Conservation (phyloP, 2,113 vertebrate species). For the Myanophis thanlyinensis region DNA sequence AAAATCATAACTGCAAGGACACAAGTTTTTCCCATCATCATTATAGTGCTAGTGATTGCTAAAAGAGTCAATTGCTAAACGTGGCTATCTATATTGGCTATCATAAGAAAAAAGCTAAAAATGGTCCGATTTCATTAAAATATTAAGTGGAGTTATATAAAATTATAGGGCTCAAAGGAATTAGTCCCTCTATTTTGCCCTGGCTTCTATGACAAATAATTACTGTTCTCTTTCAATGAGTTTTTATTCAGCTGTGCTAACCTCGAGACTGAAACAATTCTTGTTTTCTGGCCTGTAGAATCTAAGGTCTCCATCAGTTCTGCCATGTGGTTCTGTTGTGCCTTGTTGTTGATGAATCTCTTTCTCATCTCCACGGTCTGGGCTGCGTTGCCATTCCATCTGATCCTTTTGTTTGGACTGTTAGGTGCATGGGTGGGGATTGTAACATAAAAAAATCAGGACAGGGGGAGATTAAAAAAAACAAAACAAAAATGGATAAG, state of each 20-base stretch:
- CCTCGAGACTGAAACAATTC: constrained; percentile 91
- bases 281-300: constrained; percentile 82
- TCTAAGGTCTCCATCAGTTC: constrained; percentile 85
- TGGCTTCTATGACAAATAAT: constrained; percentile 27
- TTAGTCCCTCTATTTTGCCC: constrained; percentile 23
- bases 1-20: neutral
- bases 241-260: constrained; percentile 73
- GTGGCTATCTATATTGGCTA: neutral
- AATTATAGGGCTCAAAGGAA: neutral
- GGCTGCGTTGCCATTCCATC: constrained; percentile 89
- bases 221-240: constrained; percentile 41
- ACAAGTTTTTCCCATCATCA: neutral
- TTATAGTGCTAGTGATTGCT: neutral
- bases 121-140: neutral
- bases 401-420: constrained; percentile 98
- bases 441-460: constrained; percentile 75
- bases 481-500: constrained; percentile 69
- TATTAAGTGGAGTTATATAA: neutral
- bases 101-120: neutral
- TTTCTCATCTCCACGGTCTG: constrained; percentile 83
- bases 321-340: constrained; percentile 80
- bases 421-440: constrained; percentile 79
- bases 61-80: neutral
- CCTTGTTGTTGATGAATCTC: constrained; percentile 76
- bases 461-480: constrained; percentile 67